Conservation (phyloP, 2,113 vertebrate genomes). For the Channa maculata region DNA sequence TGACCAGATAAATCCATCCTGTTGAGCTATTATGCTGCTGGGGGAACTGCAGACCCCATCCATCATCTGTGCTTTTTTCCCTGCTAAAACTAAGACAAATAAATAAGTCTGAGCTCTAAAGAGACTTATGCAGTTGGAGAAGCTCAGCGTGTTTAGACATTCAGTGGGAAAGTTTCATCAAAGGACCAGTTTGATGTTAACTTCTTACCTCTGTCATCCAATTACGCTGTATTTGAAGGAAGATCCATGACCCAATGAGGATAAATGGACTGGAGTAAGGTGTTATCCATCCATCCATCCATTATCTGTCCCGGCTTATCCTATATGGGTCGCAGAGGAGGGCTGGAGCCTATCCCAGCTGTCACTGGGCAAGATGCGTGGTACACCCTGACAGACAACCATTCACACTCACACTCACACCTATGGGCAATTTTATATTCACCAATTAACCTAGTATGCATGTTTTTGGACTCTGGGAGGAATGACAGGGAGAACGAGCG, state of each 20-base stretch:
- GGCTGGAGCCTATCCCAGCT: too few relatives aligned
- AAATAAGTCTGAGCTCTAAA: slow-evolving; percentile 57
- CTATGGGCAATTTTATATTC: too few relatives aligned
- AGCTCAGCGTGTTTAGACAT: slow-evolving; percentile 42
- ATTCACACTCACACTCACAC: too few relatives aligned
- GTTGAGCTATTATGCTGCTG: slow-evolving; percentile 75
- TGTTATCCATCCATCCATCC: too few relatives aligned
- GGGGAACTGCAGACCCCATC: slow-evolving; percentile 67
- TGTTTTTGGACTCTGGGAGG: too few relatives aligned
- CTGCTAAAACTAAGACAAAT: slow-evolving; percentile 73
- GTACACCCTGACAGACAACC: too few relatives aligned
- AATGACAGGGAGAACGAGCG: too few relatives aligned
- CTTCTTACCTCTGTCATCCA: slow-evolving; percentile 48
- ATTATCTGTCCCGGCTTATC: too few relatives aligned
- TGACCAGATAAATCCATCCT: slow-evolving; percentile 75
- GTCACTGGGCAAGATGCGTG: too few relatives aligned
- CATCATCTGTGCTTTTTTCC: slow-evolving; percentile 69
- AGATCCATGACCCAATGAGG: slow-evolving; percentile 21
- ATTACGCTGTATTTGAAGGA: slow-evolving; percentile 44
- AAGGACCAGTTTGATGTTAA: slow-evolving; percentile 53
- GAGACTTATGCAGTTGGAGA: slow-evolving; percentile 43
- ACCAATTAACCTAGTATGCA: too few relatives aligned
- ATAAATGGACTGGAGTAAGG: slow-evolving; percentile 31
- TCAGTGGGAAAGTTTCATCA: slow-evolving; percentile 38
- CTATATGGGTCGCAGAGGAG: too few relatives aligned